Evolutionary conservation across 2,888 invertebrate species (phyloP).

Genomic region (Lypha dubia): DNA sequence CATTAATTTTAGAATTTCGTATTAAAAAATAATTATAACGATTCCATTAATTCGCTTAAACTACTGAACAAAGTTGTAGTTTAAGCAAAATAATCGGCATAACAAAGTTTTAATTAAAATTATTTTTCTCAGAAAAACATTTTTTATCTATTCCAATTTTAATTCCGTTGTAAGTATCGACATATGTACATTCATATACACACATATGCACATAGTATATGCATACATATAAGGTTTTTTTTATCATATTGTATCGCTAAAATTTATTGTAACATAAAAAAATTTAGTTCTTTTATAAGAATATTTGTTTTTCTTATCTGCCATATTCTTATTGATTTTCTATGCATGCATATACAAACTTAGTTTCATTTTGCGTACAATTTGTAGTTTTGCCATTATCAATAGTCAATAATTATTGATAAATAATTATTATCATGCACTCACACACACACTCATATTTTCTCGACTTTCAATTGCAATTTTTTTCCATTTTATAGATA

Average conservation of each 20-base stretch:
- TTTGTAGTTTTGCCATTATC: constrained; percentile 44
- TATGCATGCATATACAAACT: too few species aligned
- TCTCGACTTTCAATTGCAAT: constrained; percentile 50
- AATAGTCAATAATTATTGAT: constrained; percentile 55
- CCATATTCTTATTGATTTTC: constrained; percentile 51
- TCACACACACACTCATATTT: neutral
- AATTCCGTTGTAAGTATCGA: neutral
- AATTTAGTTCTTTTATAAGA: neutral
- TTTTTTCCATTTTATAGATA: constrained; percentile 9
- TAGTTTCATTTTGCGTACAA: constrained; percentile 52
- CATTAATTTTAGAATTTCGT: too few species aligned
- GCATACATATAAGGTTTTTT: neutral
- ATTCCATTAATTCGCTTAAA: too few species aligned
- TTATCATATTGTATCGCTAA: neutral
- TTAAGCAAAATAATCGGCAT: too few species aligned
- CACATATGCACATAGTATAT: too few species aligned
- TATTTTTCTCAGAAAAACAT: neutral
- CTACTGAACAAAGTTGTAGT: too few species aligned
- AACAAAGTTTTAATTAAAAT: neutral
- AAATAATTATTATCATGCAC: constrained; percentile 46
- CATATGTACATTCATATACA: too few species aligned
- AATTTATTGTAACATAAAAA: constrained; percentile 1
- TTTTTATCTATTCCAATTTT: neutral
- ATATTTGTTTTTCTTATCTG: constrained; percentile 42
- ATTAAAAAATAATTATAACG: too few species aligned